A percentile compares a stretch with the other conserved stretches of the same genome.
Conservation (phyloP, 2,888 invertebrate genomes). For the Caenorhabditis japonica region DNA sequence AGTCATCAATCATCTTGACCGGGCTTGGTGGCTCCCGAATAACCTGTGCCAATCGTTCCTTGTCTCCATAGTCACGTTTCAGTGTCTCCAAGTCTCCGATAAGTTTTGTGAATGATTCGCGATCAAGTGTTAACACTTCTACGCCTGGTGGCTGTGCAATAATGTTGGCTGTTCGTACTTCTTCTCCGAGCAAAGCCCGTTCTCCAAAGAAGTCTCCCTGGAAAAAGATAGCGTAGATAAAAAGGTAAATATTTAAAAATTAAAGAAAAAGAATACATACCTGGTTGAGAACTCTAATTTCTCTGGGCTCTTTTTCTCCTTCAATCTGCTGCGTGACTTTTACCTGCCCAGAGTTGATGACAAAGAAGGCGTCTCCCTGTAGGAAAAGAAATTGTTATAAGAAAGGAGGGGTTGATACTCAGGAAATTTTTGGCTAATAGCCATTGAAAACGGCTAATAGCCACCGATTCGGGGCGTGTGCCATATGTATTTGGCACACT, state of each 20-base stretch:
- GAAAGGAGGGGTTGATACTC: no score
- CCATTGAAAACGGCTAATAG: no score
- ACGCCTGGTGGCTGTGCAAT: constrained; percentile 87
- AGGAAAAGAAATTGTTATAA: no score
- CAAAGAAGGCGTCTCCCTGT: constrained; percentile 89
- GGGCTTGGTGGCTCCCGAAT: constrained; percentile 66
- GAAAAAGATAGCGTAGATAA: not conserved
- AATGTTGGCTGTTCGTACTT: constrained; percentile 89
- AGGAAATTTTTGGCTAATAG: no score
- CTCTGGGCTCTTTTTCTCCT: constrained; percentile 81
- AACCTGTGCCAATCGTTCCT: constrained; percentile 69
- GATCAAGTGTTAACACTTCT: constrained; percentile 88
- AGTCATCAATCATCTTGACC: constrained; percentile 53
- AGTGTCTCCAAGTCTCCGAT: constrained; percentile 87
- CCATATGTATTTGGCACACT: no score
- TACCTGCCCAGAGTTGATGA: constrained; percentile 84
- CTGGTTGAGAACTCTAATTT: constrained; percentile 83
- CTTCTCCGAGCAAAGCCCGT: constrained; percentile 88
- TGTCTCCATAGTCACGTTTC: constrained; percentile 84
- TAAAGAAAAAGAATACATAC: constrained; percentile 12
- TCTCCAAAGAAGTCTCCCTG: constrained; percentile 90
- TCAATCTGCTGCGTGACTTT: constrained; percentile 78
- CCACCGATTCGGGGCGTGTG: no score
- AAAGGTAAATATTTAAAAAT: no score
- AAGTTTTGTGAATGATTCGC: constrained; percentile 85